Evolutionary conservation across 2,113 vertebrate genomes (phyloP), one percentile per base, ranked within the genome.

Genomic region (Scatophagus argus): DNA sequence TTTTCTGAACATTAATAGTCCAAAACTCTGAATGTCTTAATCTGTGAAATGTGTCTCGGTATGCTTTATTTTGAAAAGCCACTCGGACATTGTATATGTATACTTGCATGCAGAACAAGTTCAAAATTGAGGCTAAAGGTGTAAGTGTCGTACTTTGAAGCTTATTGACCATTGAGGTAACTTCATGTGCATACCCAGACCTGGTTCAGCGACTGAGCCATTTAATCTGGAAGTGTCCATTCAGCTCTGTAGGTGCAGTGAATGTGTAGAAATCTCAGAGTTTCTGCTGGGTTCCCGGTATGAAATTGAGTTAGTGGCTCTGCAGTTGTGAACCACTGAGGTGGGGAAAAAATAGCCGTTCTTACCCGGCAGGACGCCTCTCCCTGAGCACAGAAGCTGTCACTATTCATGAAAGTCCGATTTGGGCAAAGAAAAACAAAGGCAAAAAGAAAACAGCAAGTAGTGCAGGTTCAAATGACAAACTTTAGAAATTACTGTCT

Each of bases 331-430:
- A 77, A 67, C 43, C 77, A 81, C 65, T 73, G 71, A 75, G 75
- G 52, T 58, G 60, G n/a, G 25, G 34, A 52, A 64, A 74, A 52
- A 83, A 75, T 71, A 21, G 43, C 44, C 44, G 3, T 59, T 88
- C 64, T 44, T 27, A 75, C 78, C 56, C 85, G 77, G 81, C 83
- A 49, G 74, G 65, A 77, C 14, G 14, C 70, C 66, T 69, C 55
- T 46, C 49, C 85, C 84, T 67, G 78, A 85, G 78, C 77, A 58
- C 66, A 69, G 83, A 76, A 13, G 76, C 85, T 87, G 88, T 90
- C 81, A 88, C 83, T 86, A 77, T 84, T 87, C 79, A 83, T 91
- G 81, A 85, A 86, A 84, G 85, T 87, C 81, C 13, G 73, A 86
- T 85, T 79, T 68, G 43, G 74, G 36, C 43, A 36, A 79, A 77